A percentile compares a stretch with the other conserved stretches of the same genome.
Conservation (phyloP, 2,888 invertebrate genomes). For the Dinocampus coccinellae region DNA sequence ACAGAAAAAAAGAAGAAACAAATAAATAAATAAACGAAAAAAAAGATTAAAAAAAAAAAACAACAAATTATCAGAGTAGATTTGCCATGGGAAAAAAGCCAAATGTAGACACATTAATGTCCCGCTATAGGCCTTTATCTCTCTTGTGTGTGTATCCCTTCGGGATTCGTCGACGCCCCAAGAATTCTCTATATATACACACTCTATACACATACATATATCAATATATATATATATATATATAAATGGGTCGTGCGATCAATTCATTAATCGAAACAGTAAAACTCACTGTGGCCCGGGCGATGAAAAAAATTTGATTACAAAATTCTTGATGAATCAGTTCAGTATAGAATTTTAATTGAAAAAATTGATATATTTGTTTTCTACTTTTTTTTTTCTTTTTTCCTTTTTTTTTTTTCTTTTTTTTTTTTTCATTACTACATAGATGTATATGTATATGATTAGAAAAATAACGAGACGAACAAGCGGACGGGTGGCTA, state of each 20-base stretch:
- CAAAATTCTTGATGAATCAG: slow-evolving; percentile 24
- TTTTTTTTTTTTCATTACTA: not conserved
- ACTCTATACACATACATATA: not conserved
- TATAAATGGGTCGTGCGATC: not conserved
- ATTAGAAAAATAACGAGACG: slow-evolving; percentile 15
- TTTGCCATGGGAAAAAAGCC: slow-evolving; percentile 32
- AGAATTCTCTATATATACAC: not conserved
- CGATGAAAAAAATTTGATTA: slow-evolving; percentile 22
- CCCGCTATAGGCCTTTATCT: slow-evolving; percentile 7
- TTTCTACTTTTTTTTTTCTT: not conserved
- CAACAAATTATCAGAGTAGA: slow-evolving; percentile 29
- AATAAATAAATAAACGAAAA: not conserved
- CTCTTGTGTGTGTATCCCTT: not conserved
- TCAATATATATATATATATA: not conserved
- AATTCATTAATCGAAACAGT: slow-evolving; percentile 25
- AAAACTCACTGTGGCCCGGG: not conserved
- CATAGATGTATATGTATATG: not conserved
- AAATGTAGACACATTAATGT: slow-evolving; percentile 22
- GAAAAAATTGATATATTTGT: slow-evolving; percentile 13
- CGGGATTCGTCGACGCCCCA: slow-evolving; percentile 1
- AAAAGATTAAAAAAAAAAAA: not conserved
- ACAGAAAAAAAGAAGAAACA: not conserved
- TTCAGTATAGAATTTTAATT: slow-evolving; percentile 30
- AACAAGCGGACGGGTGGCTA: slow-evolving; percentile 13
- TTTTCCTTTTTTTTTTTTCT: not conserved